A percentile compares a stretch with the other conserved stretches of the same genome.
Conservation (phyloP, 2,113 vertebrate species). For the Proterorhinus semilunaris region DNA sequence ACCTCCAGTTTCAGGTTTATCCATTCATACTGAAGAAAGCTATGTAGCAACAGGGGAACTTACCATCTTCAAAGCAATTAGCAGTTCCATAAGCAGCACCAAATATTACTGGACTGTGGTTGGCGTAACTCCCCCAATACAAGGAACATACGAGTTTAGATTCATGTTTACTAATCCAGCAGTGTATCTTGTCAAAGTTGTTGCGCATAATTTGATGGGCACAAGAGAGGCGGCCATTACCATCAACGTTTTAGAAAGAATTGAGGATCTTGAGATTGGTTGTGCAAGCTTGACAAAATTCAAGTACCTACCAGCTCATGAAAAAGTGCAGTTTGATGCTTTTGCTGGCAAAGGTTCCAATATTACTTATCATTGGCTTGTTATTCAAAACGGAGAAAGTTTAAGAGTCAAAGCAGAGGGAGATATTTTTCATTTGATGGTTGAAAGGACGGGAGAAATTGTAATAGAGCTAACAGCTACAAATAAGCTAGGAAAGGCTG, state of each 20-base stretch:
- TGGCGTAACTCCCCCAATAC: slow-evolving; percentile 25
- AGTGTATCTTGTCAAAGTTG: slow-evolving; percentile 60
- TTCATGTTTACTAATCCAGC: slow-evolving; percentile 68
- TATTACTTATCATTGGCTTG: slow-evolving; percentile 71
- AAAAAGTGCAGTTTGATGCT: slow-evolving; percentile 57
- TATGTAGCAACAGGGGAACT: slow-evolving; percentile 61
- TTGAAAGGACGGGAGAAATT: slow-evolving; percentile 57
- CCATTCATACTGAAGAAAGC: slow-evolving; percentile 47
- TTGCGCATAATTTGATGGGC: slow-evolving; percentile 65
- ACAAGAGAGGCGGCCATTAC: slow-evolving; percentile 49
- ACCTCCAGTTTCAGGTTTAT: slow-evolving; percentile 58
- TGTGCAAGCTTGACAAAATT: slow-evolving; percentile 45
- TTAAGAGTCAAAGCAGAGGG: slow-evolving; percentile 23
- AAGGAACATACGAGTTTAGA: slow-evolving; percentile 52
- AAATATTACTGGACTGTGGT: slow-evolving; percentile 73
- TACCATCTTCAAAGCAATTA: slow-evolving; percentile 55
- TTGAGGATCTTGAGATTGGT: slow-evolving; percentile 63
- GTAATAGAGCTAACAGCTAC: slow-evolving; percentile 63
- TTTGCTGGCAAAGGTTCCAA: slow-evolving; percentile 69
- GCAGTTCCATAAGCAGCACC: slow-evolving; percentile 51
- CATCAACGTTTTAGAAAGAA: slow-evolving; percentile 70
- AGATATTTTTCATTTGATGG: slow-evolving; percentile 49
- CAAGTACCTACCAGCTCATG: slow-evolving; percentile 64
- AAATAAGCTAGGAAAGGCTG: slow-evolving; percentile 64
- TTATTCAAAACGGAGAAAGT: slow-evolving; percentile 29